These are phyloP conservation scores for Escarpia spicata DNA, from an alignment of 2,888 invertebrate species.

Conservation along the genomic window DNA sequence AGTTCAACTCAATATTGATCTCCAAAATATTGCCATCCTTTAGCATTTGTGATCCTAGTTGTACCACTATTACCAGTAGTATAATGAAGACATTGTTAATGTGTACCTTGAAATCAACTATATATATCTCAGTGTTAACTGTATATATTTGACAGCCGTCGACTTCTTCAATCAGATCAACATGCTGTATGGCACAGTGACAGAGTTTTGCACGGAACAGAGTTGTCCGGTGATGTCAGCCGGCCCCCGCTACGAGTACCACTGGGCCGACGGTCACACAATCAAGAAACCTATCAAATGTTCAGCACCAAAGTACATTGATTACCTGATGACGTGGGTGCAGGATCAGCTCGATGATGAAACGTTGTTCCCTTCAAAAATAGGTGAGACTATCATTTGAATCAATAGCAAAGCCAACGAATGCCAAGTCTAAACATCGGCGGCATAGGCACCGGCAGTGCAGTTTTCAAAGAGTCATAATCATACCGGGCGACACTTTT, in stretches of 20 bases:
- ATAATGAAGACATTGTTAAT: not conserved
- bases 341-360: slow-evolving; percentile 99
- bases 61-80: not conserved
- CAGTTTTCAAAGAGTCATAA: too few relatives aligned
- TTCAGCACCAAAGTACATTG: slow-evolving; percentile 98
- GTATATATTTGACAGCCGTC: slow-evolving; percentile 78
- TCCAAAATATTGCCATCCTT: too few relatives aligned
- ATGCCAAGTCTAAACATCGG: too few relatives aligned
- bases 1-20: too few relatives aligned
- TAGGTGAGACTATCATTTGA: slow-evolving; percentile 70
- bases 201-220: slow-evolving; percentile 98
- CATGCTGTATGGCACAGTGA: slow-evolving; percentile 99
- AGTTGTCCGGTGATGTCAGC: slow-evolving; percentile 98
- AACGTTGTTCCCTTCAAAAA: slow-evolving; percentile 96
- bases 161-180: slow-evolving; percentile 99
- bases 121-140: not conserved
- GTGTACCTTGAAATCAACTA: not conserved
- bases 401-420: not conserved
- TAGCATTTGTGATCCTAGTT: too few relatives aligned
- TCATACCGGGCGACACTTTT: too few relatives aligned
- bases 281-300: slow-evolving; percentile 98
- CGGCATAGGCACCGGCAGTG: too few relatives aligned
- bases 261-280: slow-evolving; percentile 98
- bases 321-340: slow-evolving; percentile 99
- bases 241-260: slow-evolving; percentile 98